Evolutionary conservation across 2,888 invertebrate genomes (phyloP).

Genomic region (Agrochola macilenta): DNA sequence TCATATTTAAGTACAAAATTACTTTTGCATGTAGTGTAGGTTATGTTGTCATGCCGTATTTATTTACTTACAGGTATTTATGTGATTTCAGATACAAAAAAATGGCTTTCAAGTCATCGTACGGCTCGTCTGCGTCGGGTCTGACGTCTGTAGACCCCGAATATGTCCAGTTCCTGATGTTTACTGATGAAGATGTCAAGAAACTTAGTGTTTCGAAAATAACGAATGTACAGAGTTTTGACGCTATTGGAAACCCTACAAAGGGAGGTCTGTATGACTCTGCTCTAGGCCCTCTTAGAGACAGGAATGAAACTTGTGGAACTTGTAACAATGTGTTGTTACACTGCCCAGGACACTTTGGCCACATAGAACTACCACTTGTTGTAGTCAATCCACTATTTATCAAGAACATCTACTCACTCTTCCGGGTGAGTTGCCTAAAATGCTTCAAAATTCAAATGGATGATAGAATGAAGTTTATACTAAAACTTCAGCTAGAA

Average conservation of each 20-base stretch:
- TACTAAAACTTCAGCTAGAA: constrained; percentile 92
- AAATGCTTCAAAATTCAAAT: constrained; percentile 93
- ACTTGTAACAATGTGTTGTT: constrained; percentile 93
- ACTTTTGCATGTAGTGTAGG: constrained; percentile 46
- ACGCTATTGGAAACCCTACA: constrained; percentile 95
- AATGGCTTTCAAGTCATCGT: constrained; percentile 81
- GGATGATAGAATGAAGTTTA: constrained; percentile 86
- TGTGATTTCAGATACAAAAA: constrained; percentile 63
- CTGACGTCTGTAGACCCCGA: constrained; percentile 84
- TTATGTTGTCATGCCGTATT: constrained; percentile 64
- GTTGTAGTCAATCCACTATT: constrained; percentile 98
- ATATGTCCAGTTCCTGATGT: constrained; percentile 92
- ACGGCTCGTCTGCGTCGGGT: constrained; percentile 76
- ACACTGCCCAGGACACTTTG: constrained; percentile 97
- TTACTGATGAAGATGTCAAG: constrained; percentile 94
- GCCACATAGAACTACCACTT: constrained; percentile 97
- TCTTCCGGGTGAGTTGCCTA: constrained; percentile 93
- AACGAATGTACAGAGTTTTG: constrained; percentile 94
- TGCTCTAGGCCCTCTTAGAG: constrained; percentile 93
- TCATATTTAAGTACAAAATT: neutral
- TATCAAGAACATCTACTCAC: constrained; percentile 92
- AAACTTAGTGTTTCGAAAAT: constrained; percentile 96
- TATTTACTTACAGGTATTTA: constrained; percentile 41
- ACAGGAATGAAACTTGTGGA: constrained; percentile 93
- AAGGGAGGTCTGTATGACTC: constrained; percentile 98